Percentiles rank a stretch among this genome's conserved stretches.
These are phyloP conservation scores for Gymnothorax javanicus DNA, from an alignment of 2,797 vertebrate genomes.

Conservation along the genomic window DNA sequence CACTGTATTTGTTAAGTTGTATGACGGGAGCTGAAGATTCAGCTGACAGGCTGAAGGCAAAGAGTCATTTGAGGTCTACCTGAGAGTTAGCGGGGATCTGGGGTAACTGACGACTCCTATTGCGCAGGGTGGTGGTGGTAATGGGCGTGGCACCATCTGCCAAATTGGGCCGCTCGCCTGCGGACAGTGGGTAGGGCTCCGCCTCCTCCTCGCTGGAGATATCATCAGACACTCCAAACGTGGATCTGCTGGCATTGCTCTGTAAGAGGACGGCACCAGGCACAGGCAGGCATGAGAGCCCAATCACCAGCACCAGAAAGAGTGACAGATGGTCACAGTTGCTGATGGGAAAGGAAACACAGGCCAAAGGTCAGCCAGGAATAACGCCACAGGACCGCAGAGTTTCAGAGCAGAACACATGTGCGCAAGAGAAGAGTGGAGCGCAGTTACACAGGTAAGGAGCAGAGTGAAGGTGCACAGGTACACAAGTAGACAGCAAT, in stretches of 20 bases:
- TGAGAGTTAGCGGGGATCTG: constrained; percentile 52
- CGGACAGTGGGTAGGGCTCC: constrained; percentile 51
- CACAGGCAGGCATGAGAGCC: too few relatives aligned
- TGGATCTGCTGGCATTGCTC: constrained; percentile 64
- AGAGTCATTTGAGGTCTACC: constrained; percentile 40
- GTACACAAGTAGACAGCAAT: too few relatives aligned
- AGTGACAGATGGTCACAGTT: too few relatives aligned
- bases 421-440: too few relatives aligned
- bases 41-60: not conserved
- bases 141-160: constrained; percentile 65
- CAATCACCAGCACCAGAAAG: too few relatives aligned
- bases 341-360: not conserved
- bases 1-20: not conserved
- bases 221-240: constrained; percentile 81
- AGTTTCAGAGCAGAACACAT: too few relatives aligned
- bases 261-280: constrained; percentile 48
- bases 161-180: constrained; percentile 57
- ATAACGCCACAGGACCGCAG: not conserved
- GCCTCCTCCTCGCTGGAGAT: constrained; percentile 89
- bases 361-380: not conserved
- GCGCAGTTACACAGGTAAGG: too few relatives aligned
- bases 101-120: constrained; percentile 61
- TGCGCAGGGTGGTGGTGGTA: constrained; percentile 68
- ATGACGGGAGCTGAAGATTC: not conserved
- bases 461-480: too few relatives aligned